phyloP scores from a whole-genome alignment of 2,113 vertebrate genomes.

The Sceloporus undulatus region DNA sequence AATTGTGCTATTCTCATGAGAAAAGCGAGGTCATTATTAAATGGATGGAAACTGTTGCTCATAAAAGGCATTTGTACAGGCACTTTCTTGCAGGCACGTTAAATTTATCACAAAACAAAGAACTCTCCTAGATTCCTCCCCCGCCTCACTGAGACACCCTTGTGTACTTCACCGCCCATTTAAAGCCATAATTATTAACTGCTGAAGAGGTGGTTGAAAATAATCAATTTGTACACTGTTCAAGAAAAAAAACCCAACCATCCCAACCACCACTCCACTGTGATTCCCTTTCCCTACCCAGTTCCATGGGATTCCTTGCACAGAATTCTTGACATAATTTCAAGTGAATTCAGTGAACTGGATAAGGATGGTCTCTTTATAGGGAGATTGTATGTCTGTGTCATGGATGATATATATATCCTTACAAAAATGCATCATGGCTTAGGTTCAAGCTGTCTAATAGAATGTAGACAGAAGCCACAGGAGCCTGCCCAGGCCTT shows the following conservation, averaged over 20 bases:
- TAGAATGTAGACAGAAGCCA: no score
- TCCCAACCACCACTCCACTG: constrained; percentile 15
- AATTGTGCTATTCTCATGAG: constrained; percentile 73
- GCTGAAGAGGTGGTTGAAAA: constrained; percentile 35
- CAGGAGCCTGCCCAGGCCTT: no score
- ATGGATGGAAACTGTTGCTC: constrained; percentile 78
- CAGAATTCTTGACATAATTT: neutral
- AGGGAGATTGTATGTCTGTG: neutral
- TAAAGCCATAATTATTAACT: constrained; percentile 44
- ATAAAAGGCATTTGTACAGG: constrained; percentile 68
- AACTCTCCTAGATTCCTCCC: constrained; percentile 39
- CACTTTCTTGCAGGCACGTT: constrained; percentile 63
- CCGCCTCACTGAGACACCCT: neutral
- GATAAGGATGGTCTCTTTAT: neutral
- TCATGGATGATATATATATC: neutral
- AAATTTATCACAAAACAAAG: constrained; percentile 78
- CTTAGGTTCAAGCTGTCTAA: no score
- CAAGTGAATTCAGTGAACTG: no score
- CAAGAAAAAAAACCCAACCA: neutral
- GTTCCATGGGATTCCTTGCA: neutral
- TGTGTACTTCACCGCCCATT: constrained; percentile 23
- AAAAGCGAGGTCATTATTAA: constrained; percentile 80
- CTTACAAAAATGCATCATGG: no score
- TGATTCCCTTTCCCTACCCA: neutral
- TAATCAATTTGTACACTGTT: neutral